Conservation (phyloP, 2,888 invertebrate genomes). For the Acleris emargana region DNA sequence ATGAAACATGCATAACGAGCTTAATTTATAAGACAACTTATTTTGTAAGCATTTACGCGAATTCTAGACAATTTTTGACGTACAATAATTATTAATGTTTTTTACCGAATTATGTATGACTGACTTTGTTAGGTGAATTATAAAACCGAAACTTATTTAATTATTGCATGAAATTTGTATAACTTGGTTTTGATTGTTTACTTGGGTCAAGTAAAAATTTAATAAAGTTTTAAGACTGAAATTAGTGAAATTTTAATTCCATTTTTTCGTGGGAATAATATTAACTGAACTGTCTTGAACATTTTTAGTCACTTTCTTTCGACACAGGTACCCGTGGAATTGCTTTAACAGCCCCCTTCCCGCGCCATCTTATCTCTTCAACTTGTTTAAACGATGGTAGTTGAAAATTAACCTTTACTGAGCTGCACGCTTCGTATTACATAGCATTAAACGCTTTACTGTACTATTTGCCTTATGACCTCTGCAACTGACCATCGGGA, state of each 20-base stretch:
- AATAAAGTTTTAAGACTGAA: slow-evolving; percentile 57
- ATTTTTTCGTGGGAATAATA: not conserved
- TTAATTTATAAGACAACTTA: slow-evolving; percentile 47
- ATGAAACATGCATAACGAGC: slow-evolving; percentile 37
- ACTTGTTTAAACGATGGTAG: not conserved
- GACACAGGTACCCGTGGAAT: too few relatives aligned
- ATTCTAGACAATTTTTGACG: slow-evolving; percentile 56
- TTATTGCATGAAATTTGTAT: slow-evolving; percentile 63
- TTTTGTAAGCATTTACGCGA: slow-evolving; percentile 66
- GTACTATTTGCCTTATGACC: slow-evolving; percentile 54
- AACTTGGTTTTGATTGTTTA: slow-evolving; percentile 60
- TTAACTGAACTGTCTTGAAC: too few relatives aligned
- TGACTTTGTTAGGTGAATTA: slow-evolving; percentile 38
- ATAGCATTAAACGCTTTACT: slow-evolving; percentile 45
- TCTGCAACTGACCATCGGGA: slow-evolving; percentile 43
- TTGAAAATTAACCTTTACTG: slow-evolving; percentile 7
- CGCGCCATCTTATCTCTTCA: too few relatives aligned
- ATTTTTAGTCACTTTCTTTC: too few relatives aligned
- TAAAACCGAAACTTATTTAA: slow-evolving; percentile 48
- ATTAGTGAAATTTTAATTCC: slow-evolving; percentile 12
- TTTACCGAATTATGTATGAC: slow-evolving; percentile 57
- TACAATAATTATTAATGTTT: slow-evolving; percentile 64
- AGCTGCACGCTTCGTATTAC: slow-evolving; percentile 26
- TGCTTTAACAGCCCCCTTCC: too few relatives aligned
- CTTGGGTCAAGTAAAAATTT: slow-evolving; percentile 59